Conservation (phyloP, 2,113 vertebrate genomes). For the Cavia porcellus region DNA sequence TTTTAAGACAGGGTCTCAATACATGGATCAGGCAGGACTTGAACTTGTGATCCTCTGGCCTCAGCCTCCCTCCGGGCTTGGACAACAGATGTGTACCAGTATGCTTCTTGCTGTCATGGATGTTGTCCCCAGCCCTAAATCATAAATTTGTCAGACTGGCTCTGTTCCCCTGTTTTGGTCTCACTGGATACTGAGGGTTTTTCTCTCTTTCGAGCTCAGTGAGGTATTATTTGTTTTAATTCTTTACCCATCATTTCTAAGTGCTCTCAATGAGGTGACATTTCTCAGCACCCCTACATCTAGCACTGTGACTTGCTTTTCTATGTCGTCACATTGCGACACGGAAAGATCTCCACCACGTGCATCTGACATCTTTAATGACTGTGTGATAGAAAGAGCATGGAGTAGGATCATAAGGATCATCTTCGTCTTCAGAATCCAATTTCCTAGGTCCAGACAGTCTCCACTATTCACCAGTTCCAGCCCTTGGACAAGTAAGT, state of each 20-base stretch:
- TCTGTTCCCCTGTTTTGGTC: background rate
- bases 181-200: background rate
- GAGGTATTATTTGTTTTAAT: constrained; percentile 35
- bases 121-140: background rate
- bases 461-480: background rate
- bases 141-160: background rate
- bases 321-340: background rate
- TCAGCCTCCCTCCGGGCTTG: background rate
- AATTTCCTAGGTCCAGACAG: too few species aligned
- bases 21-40: background rate
- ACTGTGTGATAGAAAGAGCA: background rate
- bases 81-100: background rate
- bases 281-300: background rate
- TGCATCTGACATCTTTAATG: background rate
- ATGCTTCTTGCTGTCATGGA: background rate
- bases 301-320: background rate
- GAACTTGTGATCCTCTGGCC: background rate
- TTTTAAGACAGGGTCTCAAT: background rate
- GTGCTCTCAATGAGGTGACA: background rate
- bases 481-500: background rate
- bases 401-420: too few species aligned
- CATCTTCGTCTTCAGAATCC: too few species aligned
- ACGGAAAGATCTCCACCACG: background rate
- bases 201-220: background rate
- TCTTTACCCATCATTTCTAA: background rate